Evolutionary conservation across 2,888 invertebrate genomes (phyloP).

Genomic region (Papilio protenor): DNA sequence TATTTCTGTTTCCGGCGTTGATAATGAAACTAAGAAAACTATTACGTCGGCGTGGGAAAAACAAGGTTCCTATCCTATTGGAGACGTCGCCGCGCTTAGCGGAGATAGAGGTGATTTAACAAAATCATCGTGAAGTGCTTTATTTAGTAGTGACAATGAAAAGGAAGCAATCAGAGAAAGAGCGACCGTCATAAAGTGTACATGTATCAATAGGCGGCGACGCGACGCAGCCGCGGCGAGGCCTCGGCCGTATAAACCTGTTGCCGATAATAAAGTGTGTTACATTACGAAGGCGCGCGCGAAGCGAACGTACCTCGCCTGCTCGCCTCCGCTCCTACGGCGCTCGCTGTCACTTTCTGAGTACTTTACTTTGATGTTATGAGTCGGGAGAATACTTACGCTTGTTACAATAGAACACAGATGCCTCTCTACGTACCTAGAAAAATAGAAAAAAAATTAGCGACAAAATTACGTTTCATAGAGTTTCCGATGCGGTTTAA

Average conservation of each 20-base stretch:
- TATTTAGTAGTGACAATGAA: slow-evolving; percentile 27
- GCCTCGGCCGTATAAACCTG: slow-evolving; percentile 9
- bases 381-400: slow-evolving; percentile 24
- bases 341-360: slow-evolving; percentile 19
- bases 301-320: slow-evolving; percentile 8
- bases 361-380: slow-evolving; percentile 38
- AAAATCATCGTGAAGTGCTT: background rate
- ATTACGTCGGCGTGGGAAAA: background rate
- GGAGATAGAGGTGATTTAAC: background rate
- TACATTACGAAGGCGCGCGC: slow-evolving; percentile 1
- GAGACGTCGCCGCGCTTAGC: background rate
- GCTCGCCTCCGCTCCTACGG: slow-evolving; percentile 4
- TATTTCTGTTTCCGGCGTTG: background rate
- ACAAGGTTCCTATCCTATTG: background rate
- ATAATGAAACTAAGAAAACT: background rate
- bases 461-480: background rate
- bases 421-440: slow-evolving; percentile 33
- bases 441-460: slow-evolving; percentile 26
- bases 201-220: slow-evolving; percentile 25
- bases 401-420: slow-evolving; percentile 2
- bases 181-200: slow-evolving; percentile 29
- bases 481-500: background rate
- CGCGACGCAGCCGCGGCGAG: slow-evolving; percentile 6
- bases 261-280: slow-evolving; percentile 18
- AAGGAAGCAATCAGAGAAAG: slow-evolving; percentile 15